Conservation (phyloP, 1,140 invertebrate genomes). For the Ruditapes philippinarum region DNA sequence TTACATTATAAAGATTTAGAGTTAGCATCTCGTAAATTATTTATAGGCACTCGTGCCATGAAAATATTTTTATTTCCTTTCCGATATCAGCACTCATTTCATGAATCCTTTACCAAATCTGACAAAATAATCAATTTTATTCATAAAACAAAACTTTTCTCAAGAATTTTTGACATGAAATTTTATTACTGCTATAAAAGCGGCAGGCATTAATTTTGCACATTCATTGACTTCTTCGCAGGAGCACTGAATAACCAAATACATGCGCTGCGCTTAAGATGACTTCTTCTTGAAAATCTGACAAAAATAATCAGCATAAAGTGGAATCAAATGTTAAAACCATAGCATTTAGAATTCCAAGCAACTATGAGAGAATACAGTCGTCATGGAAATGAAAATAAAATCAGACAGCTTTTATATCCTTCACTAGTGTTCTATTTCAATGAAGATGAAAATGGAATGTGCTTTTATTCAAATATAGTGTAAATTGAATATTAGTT, state of each 20-base stretch:
- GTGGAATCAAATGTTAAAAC: conserved; percentile 26
- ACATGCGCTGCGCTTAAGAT: neutral
- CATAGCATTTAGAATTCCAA: neutral
- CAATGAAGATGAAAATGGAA: neutral
- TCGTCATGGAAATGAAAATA: conserved; percentile 29
- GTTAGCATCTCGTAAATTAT: conserved; percentile 4
- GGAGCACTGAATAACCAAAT: neutral
- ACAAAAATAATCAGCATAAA: conserved; percentile 16
- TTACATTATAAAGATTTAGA: neutral
- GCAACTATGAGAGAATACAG: conserved; percentile 13
- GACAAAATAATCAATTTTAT: conserved; percentile 20
- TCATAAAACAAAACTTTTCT: conserved; percentile 22
- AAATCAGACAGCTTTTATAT: conserved; percentile 12
- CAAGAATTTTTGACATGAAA: neutral
- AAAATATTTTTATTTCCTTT: neutral
- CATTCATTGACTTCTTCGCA: neutral
- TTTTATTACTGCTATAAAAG: neutral
- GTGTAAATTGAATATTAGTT: neutral
- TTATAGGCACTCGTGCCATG: neutral
- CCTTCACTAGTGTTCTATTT: neutral
- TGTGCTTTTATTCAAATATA: neutral
- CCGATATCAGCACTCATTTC: neutral
- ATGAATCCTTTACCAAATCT: neutral
- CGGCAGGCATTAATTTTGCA: conserved; percentile 22
- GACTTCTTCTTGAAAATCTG: neutral